Base-by-base conservation (phyloP, 2,797 vertebrate genomes). In the Atherinosoma microstoma region DNA sequence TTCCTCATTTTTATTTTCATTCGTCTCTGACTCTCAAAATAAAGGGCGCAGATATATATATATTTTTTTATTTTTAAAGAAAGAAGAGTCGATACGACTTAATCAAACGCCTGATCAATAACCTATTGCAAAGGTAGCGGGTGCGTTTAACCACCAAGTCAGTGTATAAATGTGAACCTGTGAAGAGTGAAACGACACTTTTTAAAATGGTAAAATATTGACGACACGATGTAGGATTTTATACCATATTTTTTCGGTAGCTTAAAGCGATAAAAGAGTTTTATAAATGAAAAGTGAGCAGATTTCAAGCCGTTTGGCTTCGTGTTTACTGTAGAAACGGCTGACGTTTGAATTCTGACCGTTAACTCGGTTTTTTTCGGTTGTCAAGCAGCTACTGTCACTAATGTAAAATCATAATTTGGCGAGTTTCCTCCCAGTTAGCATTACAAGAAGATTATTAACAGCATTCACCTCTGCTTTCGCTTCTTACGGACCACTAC, bases 61-160 rank as follows among this genome's bases (percentile, higher is more conserved):
- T 36, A 30, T 27, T 60, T 67, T 58, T 66, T 40, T 53, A 13
- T 51, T 58, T 57, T 60, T 29, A 13, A 51, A 36, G 6, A 36
- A 36, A 36, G 32, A 60, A 53, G 32, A 24, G 80, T 86, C 80
- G 70, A 86, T 83, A 64, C 30, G 40, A 67, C 30, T 27, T 85
- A 81, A 80, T 89, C 84, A 68, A 65, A 64, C 36, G 58, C 36
- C 78, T 75, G 56, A 89, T 91, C 87, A 16, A 84, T 85, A 85
- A 58, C 64, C 64, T 58, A 69, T 75, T 29, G 71, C 73, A 35
- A 53, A 59, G 70, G 79, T 61, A 69, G 76, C 78, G 75, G 87
- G 76, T 70, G 75, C 60, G 76, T 64, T 60, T 80, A 64, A 56
- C 27, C 62, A 69, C 79, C 64, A n/a, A 76, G 71, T 82, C 82